Percentiles rank a stretch among this genome's conserved stretches.
phyloP scores from a whole-genome alignment of 2,797 vertebrate species.

The Apogon hyalosoma region DNA sequence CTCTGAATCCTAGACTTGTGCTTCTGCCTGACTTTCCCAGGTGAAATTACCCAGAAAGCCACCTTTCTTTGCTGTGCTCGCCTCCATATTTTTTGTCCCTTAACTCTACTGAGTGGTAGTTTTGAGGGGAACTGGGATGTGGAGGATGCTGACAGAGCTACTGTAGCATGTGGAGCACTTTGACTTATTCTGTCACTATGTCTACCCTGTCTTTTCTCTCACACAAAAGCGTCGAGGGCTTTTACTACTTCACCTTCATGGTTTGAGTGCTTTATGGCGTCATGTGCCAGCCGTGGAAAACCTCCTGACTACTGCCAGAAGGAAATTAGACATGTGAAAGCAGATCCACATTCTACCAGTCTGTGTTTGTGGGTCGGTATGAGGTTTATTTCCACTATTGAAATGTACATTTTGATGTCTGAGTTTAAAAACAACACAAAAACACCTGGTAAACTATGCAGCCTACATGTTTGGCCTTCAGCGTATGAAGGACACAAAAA shows the following conservation, averaged over 20 bases:
- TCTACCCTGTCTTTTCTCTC: conserved; percentile 12
- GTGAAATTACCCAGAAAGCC: conserved; percentile 64
- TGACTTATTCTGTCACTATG: conserved; percentile 27
- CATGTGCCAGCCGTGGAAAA: neutral
- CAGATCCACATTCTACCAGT: too few species aligned
- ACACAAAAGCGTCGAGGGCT: conserved; percentile 22
- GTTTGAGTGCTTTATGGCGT: neutral
- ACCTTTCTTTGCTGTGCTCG: conserved; percentile 41
- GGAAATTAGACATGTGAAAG: too few species aligned
- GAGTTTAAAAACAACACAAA: too few species aligned
- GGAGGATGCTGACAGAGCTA: conserved; percentile 52
- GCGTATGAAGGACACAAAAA: too few species aligned
- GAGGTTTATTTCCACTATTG: too few species aligned
- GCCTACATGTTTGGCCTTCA: too few species aligned
- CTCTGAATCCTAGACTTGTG: neutral
- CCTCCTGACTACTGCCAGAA: neutral
- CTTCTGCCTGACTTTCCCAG: conserved; percentile 56
- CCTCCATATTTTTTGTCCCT: conserved; percentile 57
- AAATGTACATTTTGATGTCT: too few species aligned
- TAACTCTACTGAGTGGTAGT: too few species aligned
- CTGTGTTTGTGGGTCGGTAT: too few species aligned
- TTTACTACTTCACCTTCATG: conserved; percentile 37
- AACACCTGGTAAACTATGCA: too few species aligned
- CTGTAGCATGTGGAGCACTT: conserved; percentile 51
- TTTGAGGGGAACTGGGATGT: too few species aligned